Conservation (phyloP, 2,888 invertebrate genomes). For the Hemistola chrysoprasaria region DNA sequence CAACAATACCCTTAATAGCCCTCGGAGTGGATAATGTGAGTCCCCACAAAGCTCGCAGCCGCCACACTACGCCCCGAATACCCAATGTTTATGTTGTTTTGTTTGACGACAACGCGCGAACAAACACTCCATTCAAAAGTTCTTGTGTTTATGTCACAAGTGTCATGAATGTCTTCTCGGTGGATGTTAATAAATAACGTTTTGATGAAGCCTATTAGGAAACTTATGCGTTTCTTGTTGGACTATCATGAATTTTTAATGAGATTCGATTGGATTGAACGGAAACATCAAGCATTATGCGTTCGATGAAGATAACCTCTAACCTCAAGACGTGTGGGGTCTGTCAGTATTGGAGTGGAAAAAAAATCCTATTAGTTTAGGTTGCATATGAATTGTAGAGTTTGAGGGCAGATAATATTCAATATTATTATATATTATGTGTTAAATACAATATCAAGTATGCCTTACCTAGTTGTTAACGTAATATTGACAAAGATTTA, state of each 20-base stretch:
- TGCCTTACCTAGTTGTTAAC: no score
- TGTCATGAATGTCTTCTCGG: conserved; percentile 37
- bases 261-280: background rate
- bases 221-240: conserved; percentile 17
- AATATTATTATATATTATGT: no score
- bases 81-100: conserved; percentile 70
- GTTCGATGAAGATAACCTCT: conserved; percentile 8
- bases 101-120: conserved; percentile 69
- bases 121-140: conserved; percentile 65
- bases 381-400: no score
- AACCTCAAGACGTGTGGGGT: conserved; percentile 1
- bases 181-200: conserved; percentile 33
- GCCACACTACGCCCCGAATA: conserved; percentile 37
- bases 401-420: no score
- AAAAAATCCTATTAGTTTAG: no score
- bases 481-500: no score
- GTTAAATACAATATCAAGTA: no score
- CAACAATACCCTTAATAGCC: conserved; percentile 62
- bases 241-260: background rate
- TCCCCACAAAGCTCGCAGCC: conserved; percentile 44
- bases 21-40: conserved; percentile 46
- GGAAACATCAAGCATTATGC: background rate
- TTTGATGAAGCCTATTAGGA: conserved; percentile 35
- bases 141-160: conserved; percentile 61
- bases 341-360: background rate